Evolutionary conservation across 2,888 invertebrate genomes (phyloP).

Genomic region (Pedicia rivosa): DNA sequence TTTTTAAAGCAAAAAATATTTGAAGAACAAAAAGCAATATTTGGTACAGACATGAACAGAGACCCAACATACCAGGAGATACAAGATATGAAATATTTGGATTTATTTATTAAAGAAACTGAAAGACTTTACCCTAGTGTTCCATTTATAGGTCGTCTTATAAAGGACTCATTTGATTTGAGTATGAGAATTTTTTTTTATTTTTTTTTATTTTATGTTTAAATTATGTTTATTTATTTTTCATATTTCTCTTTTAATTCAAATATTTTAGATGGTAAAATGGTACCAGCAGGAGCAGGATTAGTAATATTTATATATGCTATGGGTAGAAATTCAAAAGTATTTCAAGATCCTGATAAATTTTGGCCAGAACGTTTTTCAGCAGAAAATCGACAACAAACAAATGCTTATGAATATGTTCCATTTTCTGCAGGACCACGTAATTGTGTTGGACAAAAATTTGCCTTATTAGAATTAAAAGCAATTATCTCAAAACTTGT

Average conservation of each 20-base stretch:
- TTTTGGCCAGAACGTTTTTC: constrained; percentile 38
- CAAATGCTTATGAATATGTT: constrained; percentile 36
- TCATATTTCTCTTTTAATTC: not conserved
- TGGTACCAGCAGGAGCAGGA: constrained; percentile 19
- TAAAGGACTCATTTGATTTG: constrained; percentile 20
- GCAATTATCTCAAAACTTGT: constrained; percentile 34
- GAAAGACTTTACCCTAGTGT: constrained; percentile 25
- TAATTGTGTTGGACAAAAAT: constrained; percentile 41
- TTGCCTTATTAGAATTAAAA: constrained; percentile 38
- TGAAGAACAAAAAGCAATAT: constrained; percentile 32
- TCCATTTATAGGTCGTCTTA: constrained; percentile 19
- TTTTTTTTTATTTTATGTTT: not conserved
- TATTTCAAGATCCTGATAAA: constrained; percentile 22
- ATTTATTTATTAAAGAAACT: constrained; percentile 24
- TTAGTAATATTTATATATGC: constrained; percentile 14
- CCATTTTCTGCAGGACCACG: constrained; percentile 48
- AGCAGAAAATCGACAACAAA: constrained; percentile 19
- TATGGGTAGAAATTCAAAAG: constrained; percentile 11
- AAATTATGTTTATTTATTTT: constrained; percentile 1
- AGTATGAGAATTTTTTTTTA: constrained; percentile 14
- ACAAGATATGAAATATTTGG: constrained; percentile 24
- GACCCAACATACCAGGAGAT: constrained; percentile 21
- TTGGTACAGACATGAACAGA: constrained; percentile 24
- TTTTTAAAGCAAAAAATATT: constrained; percentile 34
- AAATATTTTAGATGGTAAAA: constrained; percentile 22